Conservation (phyloP, 2,797 vertebrate species). For the Eurystomus glaucurus region DNA sequence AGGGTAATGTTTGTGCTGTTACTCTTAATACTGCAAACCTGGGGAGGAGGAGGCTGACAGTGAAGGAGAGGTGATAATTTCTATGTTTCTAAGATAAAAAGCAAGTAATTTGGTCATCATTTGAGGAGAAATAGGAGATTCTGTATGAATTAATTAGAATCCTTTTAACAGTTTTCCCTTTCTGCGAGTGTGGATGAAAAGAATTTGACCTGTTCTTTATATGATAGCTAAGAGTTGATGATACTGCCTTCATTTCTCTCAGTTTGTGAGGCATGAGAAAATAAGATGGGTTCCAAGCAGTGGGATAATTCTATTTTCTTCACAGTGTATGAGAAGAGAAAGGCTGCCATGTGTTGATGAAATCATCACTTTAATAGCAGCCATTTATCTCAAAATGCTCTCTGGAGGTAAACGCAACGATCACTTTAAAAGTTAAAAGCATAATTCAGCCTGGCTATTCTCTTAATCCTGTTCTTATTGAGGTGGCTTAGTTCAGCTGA, state of each 20-base stretch:
- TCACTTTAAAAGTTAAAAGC: conserved; percentile 37
- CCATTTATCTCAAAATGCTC: conserved; percentile 48
- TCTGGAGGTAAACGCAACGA: conserved; percentile 43
- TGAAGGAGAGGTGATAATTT: neutral
- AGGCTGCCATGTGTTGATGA: conserved; percentile 48
- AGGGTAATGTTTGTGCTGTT: neutral
- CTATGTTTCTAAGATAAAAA: neutral
- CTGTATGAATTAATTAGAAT: neutral
- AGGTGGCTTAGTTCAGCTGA: neutral
- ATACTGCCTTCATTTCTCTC: neutral
- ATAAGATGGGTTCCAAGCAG: conserved; percentile 25
- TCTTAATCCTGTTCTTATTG: conserved; percentile 25
- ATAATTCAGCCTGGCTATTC: conserved; percentile 13
- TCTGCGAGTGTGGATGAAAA: neutral
- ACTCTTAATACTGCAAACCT: fast-evolving
- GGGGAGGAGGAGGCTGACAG: neutral
- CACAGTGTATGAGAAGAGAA: neutral
- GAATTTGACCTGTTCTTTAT: neutral
- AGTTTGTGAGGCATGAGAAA: conserved; percentile 42
- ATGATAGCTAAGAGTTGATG: neutral
- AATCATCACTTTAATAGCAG: conserved; percentile 63
- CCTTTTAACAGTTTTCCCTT: neutral
- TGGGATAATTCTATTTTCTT: conserved; percentile 60
- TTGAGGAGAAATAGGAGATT: neutral
- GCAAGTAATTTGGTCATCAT: neutral